phyloP scores from a whole-genome alignment of 2,797 vertebrate species.

The Semaprochilodus insignis region DNA sequence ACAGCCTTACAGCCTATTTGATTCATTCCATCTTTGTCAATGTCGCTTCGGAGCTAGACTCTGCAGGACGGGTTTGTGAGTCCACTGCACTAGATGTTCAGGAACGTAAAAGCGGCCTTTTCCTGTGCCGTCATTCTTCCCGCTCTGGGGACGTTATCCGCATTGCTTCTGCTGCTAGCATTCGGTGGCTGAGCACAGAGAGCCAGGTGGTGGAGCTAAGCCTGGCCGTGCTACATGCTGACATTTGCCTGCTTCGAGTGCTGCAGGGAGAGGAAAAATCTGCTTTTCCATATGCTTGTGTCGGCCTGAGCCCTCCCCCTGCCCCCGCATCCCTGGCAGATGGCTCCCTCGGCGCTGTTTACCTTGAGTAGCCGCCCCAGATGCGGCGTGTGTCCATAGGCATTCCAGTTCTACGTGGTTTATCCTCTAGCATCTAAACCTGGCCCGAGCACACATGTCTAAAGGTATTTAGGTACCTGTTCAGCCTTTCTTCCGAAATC shows the following conservation, averaged over 20 bases:
- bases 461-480: neutral
- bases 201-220: constrained; percentile 98
- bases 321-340: constrained; percentile 83
- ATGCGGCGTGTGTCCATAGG: constrained; percentile 83
- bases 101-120: neutral
- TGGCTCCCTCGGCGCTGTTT: constrained; percentile 98
- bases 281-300: constrained; percentile 99
- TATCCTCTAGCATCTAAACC: constrained; percentile 49
- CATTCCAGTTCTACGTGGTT: constrained; percentile 72
- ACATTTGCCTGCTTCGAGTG: constrained; percentile 93
- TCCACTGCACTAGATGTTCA: neutral
- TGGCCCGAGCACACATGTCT: neutral
- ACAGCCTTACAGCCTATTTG: too few relatives aligned
- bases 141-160: constrained; percentile 86
- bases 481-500: neutral
- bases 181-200: constrained; percentile 93
- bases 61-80: neutral
- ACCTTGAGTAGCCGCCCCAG: constrained; percentile 94
- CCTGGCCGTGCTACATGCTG: constrained; percentile 83
- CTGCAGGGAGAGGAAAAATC: constrained; percentile 98
- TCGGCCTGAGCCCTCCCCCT: constrained; percentile 82
- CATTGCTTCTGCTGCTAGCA: constrained; percentile 88
- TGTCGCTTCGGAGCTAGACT: neutral
- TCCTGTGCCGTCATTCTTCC: neutral
- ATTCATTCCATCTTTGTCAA: too few relatives aligned